These are phyloP conservation scores for Pheosia gnoma DNA, from an alignment of 2,888 invertebrate species.

Conservation along the genomic window DNA sequence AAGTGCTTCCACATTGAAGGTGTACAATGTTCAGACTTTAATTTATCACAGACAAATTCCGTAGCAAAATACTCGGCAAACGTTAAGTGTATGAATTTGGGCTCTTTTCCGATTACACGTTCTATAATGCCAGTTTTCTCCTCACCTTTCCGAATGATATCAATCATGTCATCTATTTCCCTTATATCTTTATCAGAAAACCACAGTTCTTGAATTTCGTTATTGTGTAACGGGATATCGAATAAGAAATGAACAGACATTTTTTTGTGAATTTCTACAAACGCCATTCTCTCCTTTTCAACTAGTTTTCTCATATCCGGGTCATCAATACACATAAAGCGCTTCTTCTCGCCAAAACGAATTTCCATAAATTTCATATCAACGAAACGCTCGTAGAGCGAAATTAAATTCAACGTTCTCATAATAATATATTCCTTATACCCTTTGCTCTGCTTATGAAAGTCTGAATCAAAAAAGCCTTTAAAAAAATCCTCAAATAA, in stretches of 20 bases:
- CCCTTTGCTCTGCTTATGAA: not conserved
- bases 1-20: conserved; percentile 15
- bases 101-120: conserved; percentile 13
- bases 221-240: not conserved
- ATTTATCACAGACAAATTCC: conserved; percentile 22
- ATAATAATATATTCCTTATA: not conserved
- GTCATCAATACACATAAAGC: conserved; percentile 12
- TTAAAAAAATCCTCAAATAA: conserved; percentile 17
- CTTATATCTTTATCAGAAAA: conserved; percentile 13
- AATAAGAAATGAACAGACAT: conserved; percentile 17
- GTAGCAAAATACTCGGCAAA: conserved; percentile 31
- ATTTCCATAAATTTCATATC: conserved; percentile 25
- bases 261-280: conserved; percentile 19
- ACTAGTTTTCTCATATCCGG: conserved; percentile 19
- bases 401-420: conserved; percentile 5
- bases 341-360: conserved; percentile 24
- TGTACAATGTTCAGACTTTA: conserved; percentile 7
- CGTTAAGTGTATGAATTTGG: conserved; percentile 28
- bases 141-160: conserved; percentile 8
- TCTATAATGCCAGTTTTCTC: conserved; percentile 31
- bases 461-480: not conserved
- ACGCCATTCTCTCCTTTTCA: conserved; percentile 10
- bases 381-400: conserved; percentile 24
- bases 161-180: conserved; percentile 11
- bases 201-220: not conserved